Base-by-base conservation (phyloP, 2,797 vertebrate species). In the Sciaenops ocellatus region DNA sequence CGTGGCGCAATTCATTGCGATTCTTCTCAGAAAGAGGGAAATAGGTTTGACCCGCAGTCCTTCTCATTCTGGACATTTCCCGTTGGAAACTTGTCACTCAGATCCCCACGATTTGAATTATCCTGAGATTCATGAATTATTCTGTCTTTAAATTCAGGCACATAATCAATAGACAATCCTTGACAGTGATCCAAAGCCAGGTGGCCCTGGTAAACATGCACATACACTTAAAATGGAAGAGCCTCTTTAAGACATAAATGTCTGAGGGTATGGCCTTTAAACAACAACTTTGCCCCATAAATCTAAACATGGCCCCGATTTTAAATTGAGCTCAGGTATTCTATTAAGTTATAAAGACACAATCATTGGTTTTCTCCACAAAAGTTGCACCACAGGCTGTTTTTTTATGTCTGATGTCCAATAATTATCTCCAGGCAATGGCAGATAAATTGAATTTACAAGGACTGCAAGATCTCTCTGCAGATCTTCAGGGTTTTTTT, bases 81-180 rank as follows among this genome's bases (percentile, higher is more conserved):
- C 79, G 10, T 44, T 60, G 44, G 60, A 78, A 66, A 60, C 55
- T 15, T 47, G 3, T 63, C 38, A 56, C 42, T 70, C 34, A 65
- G 57, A 69, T 38, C 38, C 42, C 10, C 28, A 7, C 6, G 8
- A 52, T 51, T 42, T 64, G 8, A 71, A 47, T 74, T 20, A 80
- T 65, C 42, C 52, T 3, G 22, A 50, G 48, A 41, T 69, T 61
- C 51, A 81, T 89, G n/a, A 73, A 84, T 86, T 83, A 72, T 78
- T 83, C 79, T 65, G 20, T 20, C 10, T 76, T 80, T 89, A 74
- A 79, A 78, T 61, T 79, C 38, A 52, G 41, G 28, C 51, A 69
- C 38, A 47, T 70, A 76, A 88, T 92, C 83, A 87, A 90, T 92
- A 67, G 63, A 70, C 69, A 75, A 44, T 73, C 13, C 24, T 22